Evolutionary conservation across 2,113 vertebrate genomes (phyloP).

Genomic region (Passer montanus): DNA sequence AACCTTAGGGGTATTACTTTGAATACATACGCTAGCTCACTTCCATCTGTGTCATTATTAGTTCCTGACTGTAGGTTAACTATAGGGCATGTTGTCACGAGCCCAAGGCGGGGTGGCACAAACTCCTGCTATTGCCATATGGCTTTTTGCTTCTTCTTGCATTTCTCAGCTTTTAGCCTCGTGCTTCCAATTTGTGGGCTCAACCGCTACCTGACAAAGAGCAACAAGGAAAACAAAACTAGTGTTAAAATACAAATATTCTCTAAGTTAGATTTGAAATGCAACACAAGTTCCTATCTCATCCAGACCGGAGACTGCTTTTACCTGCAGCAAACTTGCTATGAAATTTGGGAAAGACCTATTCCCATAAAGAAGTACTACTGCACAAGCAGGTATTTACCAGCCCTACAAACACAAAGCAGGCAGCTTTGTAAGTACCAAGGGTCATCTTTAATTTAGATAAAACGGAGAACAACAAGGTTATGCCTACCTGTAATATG

Average conservation of each 20-base stretch:
- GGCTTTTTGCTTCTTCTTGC: conserved; percentile 42
- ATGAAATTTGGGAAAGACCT: not conserved
- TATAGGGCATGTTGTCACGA: conserved; percentile 64
- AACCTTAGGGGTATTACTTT: conserved; percentile 48
- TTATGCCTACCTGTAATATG: not conserved
- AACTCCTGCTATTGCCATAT: conserved; percentile 66
- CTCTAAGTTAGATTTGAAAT: not conserved
- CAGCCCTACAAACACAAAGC: not conserved
- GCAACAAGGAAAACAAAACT: not conserved
- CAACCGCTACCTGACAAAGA: not conserved
- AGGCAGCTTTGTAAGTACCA: not conserved
- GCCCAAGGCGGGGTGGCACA: conserved; percentile 61
- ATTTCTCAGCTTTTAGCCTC: conserved; percentile 31
- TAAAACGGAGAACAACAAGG: not conserved
- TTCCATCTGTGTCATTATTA: conserved; percentile 70
- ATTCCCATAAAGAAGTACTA: not conserved
- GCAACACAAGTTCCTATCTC: not conserved
- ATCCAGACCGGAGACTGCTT: not conserved
- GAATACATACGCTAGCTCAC: conserved; percentile 58
- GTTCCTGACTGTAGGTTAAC: conserved; percentile 69
- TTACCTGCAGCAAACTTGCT: not conserved
- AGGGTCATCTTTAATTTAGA: not conserved
- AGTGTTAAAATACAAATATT: not conserved
- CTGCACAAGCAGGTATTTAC: not conserved
- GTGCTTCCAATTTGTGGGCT: conserved; percentile 21